Evolutionary conservation across 2,888 invertebrate species (phyloP), one percentile per base, ranked within the genome.

Genomic region (Himalopsyche kuldschensis): DNA sequence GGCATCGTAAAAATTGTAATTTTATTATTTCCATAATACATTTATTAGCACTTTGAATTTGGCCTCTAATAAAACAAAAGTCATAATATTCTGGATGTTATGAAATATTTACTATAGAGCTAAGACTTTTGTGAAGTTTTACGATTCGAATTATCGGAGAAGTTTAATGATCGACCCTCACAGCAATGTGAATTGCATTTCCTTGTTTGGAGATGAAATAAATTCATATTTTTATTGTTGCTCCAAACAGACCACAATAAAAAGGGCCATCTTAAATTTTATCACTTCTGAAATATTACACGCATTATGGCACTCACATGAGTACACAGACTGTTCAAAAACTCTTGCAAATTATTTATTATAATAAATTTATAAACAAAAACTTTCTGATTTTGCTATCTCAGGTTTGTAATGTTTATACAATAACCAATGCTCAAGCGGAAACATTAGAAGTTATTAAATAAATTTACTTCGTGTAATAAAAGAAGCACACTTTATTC

Each of bases 241-340:
- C 69, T 69, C 27, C 47, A 27, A 48, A 32, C 20, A 41, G 20
- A 32, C 27, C 78, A 48, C 78, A 78, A 78, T 32, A 30, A 46
- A 24, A 41, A 48, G 48, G n/a, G 69, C 35, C 32, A 30, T 35
- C 32, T 48, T 80, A 41, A 75, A 80, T 80, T 80, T 69, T 80
- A 80, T 80, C 31, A 80, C 46, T 41, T 75, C 80, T 30, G 80
- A 4, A 10, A 15, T 27, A 27, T 69, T 30, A 30, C 30, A 27
- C 30, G 69, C 15, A 69, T 30, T 27, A 69, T 27, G 11, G 69
- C 27, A 41, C 24, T 30, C 3, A 15, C 15, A 11, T 69, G 27
- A 69, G 30, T 10, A 24, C 27, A 11, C 69, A 20, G 10, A 10
- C 3, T 27, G 69, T 30, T 15, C 6, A 11, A 41, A 41, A 41